Percentiles rank a stretch among this genome's conserved stretches.
These are phyloP conservation scores for Plusia festucae DNA, from an alignment of 2,888 invertebrate genomes.

Conservation along the genomic window DNA sequence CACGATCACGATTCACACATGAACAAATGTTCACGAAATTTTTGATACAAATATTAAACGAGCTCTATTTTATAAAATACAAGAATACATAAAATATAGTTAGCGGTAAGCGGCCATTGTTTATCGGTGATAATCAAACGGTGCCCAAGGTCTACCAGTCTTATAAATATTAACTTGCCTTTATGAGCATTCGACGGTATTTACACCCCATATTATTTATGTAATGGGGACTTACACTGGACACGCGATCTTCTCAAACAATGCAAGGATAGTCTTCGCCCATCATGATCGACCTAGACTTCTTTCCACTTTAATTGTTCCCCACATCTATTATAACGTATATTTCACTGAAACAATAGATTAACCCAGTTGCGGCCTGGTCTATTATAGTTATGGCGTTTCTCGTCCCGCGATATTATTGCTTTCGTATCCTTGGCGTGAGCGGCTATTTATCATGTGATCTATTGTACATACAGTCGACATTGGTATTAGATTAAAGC, in stretches of 20 bases:
- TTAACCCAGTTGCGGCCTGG: slow-evolving; percentile 79
- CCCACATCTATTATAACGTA: slow-evolving; percentile 79
- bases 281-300: slow-evolving; percentile 83
- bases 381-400: slow-evolving; percentile 72
- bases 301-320: slow-evolving; percentile 85
- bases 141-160: slow-evolving; percentile 74
- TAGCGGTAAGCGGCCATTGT: slow-evolving; percentile 66
- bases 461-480: slow-evolving; percentile 87
- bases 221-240: slow-evolving; percentile 86
- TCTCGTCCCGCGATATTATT: slow-evolving; percentile 73
- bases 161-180: slow-evolving; percentile 77
- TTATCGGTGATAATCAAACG: slow-evolving; percentile 68
- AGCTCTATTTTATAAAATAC: slow-evolving; percentile 51
- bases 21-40: slow-evolving; percentile 50
- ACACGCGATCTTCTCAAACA: slow-evolving; percentile 86
- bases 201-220: slow-evolving; percentile 85
- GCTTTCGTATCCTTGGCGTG: slow-evolving; percentile 87
- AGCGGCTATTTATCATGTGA: slow-evolving; percentile 87
- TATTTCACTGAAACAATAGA: slow-evolving; percentile 84
- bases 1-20: slow-evolving; percentile 73
- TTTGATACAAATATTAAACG: slow-evolving; percentile 39
- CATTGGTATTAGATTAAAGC: slow-evolving; percentile 88
- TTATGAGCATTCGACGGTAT: slow-evolving; percentile 71
- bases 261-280: slow-evolving; percentile 84
- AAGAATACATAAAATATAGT: slow-evolving; percentile 60